Evolutionary conservation across 2,113 vertebrate species (phyloP).

Genomic region (Vulpes ferrilata): DNA sequence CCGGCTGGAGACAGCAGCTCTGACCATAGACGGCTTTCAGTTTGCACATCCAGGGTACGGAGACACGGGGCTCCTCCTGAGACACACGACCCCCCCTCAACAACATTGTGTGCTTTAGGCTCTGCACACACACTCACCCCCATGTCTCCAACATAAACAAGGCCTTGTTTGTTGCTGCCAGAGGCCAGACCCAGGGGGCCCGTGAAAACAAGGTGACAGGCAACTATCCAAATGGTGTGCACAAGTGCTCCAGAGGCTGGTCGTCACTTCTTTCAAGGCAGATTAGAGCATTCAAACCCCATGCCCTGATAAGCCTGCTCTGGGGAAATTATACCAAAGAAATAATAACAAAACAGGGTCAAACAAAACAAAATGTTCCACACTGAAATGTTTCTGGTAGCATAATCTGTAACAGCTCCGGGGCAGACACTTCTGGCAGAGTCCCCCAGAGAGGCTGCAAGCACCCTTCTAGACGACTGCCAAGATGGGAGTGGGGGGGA

Average conservation of each 20-base stretch:
- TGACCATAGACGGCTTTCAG: not conserved
- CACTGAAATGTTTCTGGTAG: not conserved
- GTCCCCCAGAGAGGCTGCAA: not conserved
- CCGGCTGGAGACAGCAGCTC: not conserved
- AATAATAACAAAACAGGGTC: not conserved
- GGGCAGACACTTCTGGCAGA: not conserved
- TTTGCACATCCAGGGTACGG: not conserved
- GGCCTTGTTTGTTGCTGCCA: not conserved
- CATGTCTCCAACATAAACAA: not conserved
- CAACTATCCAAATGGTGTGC: not conserved
- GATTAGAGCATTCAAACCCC: not conserved
- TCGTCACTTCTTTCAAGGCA: not conserved
- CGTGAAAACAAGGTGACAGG: not conserved
- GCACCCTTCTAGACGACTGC: not conserved
- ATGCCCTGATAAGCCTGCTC: not conserved
- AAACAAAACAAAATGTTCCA: not conserved
- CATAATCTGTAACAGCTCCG: not conserved
- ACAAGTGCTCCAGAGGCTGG: not conserved
- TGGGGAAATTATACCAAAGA: not conserved
- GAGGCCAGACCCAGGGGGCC: not conserved
- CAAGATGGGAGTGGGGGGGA: rapidly evolving
- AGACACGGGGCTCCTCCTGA: not conserved
- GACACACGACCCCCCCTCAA: not conserved
- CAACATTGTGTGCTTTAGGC: not conserved
- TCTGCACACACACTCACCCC: not conserved